These are phyloP conservation scores for Cataglyphis albicans DNA, from an alignment of 2,888 invertebrate species.

Conservation along the genomic window DNA sequence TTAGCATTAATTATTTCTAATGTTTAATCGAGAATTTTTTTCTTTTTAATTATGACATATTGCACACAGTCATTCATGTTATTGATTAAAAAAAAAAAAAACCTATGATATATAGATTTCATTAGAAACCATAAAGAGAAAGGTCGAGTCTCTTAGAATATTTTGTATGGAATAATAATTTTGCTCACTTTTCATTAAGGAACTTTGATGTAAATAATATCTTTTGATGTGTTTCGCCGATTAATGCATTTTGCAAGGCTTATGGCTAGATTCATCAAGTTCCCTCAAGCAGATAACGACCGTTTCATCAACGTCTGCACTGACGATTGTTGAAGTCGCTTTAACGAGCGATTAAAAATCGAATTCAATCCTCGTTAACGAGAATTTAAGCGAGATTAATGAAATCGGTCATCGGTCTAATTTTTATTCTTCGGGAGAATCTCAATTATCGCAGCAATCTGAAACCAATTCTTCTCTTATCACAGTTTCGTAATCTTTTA, in stretches of 20 bases:
- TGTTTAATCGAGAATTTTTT: not conserved
- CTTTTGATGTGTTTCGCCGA: slow-evolving; percentile 9
- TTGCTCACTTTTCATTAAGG: not conserved
- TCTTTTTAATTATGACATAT: not conserved
- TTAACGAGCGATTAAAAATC: slow-evolving; percentile 40
- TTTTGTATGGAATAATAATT: not conserved
- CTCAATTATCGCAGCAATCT: not conserved
- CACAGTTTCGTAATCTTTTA: not conserved
- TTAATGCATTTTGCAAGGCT: slow-evolving; percentile 8
- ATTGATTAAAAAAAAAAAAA: not conserved
- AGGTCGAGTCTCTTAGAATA: not conserved
- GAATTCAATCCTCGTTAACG: slow-evolving; percentile 19
- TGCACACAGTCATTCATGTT: not conserved
- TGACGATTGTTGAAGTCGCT: slow-evolving; percentile 30
- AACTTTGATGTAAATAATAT: slow-evolving; percentile 27
- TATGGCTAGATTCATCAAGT: slow-evolving; percentile 21
- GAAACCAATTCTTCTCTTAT: not conserved
- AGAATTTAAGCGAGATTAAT: slow-evolving; percentile 47
- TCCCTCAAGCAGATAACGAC: slow-evolving; percentile 32
- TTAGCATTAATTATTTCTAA: not conserved
- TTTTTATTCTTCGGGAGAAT: slow-evolving; percentile 3
- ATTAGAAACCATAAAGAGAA: not conserved
- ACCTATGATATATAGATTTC: not conserved
- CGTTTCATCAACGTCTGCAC: slow-evolving; percentile 32
- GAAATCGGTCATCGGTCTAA: slow-evolving; percentile 15